These are phyloP conservation scores for Crotophaga sulcirostris DNA, from an alignment of 2,113 vertebrate species.

Conservation along the genomic window DNA sequence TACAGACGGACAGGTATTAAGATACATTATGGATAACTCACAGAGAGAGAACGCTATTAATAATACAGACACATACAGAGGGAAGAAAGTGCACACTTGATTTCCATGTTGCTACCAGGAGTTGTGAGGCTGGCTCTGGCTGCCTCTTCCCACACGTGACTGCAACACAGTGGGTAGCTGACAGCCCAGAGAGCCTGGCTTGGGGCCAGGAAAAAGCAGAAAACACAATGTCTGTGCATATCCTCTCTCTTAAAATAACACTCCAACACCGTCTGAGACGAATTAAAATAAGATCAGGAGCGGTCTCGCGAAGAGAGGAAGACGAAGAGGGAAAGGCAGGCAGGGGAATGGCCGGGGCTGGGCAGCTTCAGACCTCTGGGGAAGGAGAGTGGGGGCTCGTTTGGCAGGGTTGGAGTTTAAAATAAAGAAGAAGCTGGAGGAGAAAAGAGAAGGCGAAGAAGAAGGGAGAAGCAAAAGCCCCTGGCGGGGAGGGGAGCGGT, in stretches of 20 bases:
- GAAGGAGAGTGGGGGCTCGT: background rate
- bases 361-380: background rate
- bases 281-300: constrained; percentile 76
- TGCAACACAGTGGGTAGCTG: constrained; percentile 74
- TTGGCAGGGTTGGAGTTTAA: background rate
- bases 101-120: constrained; percentile 76
- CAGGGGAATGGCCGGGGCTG: background rate
- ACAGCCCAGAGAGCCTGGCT: constrained; percentile 77
- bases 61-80: constrained; percentile 75
- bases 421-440: background rate
- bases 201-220: constrained; percentile 79
- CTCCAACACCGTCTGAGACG: constrained; percentile 76
- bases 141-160: constrained; percentile 76
- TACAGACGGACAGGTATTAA: constrained; percentile 65
- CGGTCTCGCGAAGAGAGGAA: constrained; percentile 55
- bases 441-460: background rate
- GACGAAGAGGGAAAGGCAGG: constrained; percentile 55
- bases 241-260: constrained; percentile 82
- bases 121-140: constrained; percentile 72
- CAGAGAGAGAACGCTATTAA: constrained; percentile 69
- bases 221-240: constrained; percentile 78
- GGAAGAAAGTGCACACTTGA: constrained; percentile 71
- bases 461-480: background rate
- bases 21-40: constrained; percentile 70
- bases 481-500: background rate